Evolutionary conservation across 2,888 invertebrate genomes (phyloP).

Genomic region (Aphidoletes aphidimyza): DNA sequence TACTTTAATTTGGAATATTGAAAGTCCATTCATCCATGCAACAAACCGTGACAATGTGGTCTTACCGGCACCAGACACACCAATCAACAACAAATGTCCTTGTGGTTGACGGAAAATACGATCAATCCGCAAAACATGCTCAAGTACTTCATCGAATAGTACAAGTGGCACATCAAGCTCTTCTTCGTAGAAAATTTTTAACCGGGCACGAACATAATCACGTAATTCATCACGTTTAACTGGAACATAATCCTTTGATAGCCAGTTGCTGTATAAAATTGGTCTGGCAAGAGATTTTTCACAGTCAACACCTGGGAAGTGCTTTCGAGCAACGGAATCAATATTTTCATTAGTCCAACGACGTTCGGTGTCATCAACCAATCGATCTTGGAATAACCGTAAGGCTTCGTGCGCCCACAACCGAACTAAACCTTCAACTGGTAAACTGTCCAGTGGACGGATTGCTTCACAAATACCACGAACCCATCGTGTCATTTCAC

Average conservation of each 20-base stretch:
- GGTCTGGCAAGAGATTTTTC: slow-evolving; percentile 91
- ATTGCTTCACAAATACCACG: slow-evolving; percentile 99
- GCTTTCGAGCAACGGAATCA: slow-evolving; percentile 89
- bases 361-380: slow-evolving; percentile 94
- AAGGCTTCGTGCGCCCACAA: slow-evolving; percentile 99
- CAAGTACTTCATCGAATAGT: slow-evolving; percentile 98
- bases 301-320: slow-evolving; percentile 90
- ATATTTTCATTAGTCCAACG: slow-evolving; percentile 99
- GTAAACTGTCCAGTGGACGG: slow-evolving; percentile 89
- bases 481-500: slow-evolving; percentile 99
- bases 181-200: slow-evolving; percentile 99
- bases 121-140: slow-evolving; percentile 98
- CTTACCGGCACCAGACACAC: slow-evolving; percentile 98
- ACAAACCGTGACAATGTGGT: slow-evolving; percentile 99
- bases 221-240: slow-evolving; percentile 94
- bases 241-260: slow-evolving; percentile 97
- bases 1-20: slow-evolving; percentile 98
- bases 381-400: slow-evolving; percentile 93
- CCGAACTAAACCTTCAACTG: slow-evolving; percentile 95
- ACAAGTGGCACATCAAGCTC: slow-evolving; percentile 98
- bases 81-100: slow-evolving; percentile 96
- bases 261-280: slow-evolving; percentile 98
- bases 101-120: slow-evolving; percentile 99
- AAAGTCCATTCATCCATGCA: slow-evolving; percentile 99
- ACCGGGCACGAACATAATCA: slow-evolving; percentile 95